Conservation (phyloP, 2,113 vertebrate genomes). For the Pristiophorus japonicus region DNA sequence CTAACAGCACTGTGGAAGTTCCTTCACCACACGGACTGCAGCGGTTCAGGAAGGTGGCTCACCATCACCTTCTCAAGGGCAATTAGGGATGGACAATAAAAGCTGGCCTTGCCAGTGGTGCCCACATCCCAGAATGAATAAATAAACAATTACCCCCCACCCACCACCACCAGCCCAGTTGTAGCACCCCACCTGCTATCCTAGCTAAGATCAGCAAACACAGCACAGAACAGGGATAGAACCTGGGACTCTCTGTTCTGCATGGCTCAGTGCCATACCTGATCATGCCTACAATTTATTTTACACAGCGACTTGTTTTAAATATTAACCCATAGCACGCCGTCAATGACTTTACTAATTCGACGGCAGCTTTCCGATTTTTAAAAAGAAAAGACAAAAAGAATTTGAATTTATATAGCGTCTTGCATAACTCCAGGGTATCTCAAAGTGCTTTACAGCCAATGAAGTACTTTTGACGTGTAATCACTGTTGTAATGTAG, state of each 20-base stretch:
- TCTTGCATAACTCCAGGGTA: background rate
- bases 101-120: no score
- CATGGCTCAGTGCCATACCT: background rate
- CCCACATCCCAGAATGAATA: no score
- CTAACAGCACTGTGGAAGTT: no score
- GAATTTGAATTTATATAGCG: background rate
- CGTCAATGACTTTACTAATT: background rate
- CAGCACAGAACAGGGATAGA: background rate
- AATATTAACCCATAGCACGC: background rate
- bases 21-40: no score
- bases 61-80: no score
- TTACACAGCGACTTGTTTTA: background rate
- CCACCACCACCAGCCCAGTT: background rate
- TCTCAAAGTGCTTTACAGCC: background rate
- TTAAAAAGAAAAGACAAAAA: background rate
- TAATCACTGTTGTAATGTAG: background rate
- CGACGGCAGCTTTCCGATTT: background rate
- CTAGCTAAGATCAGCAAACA: background rate
- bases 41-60: no score
- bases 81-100: no score
- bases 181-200: background rate
- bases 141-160: no score
- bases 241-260: background rate
- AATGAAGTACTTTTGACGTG: background rate
- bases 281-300: background rate